Evolutionary conservation across 2,797 vertebrate genomes (phyloP).

Genomic region (Epinephelus coioides): DNA sequence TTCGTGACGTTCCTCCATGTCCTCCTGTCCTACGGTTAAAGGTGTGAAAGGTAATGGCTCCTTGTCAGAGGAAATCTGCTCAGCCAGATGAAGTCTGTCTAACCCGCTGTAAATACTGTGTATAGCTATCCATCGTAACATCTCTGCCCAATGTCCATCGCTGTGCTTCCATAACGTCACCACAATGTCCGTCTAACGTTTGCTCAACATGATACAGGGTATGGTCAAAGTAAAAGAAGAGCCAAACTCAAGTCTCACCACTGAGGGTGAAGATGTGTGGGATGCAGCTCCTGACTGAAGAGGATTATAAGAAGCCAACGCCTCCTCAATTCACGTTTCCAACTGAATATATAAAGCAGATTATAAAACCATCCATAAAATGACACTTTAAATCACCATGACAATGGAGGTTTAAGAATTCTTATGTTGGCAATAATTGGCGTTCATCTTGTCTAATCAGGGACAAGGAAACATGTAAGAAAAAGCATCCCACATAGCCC

Average conservation of each 20-base stretch:
- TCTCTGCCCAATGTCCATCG: slow-evolving; percentile 68
- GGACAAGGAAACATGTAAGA: slow-evolving; percentile 1
- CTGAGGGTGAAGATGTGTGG: slow-evolving; percentile 48
- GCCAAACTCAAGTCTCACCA: slow-evolving; percentile 11
- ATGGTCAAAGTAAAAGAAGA: slow-evolving; percentile 70
- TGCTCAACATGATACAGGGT: slow-evolving; percentile 67
- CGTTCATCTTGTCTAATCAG: slow-evolving; percentile 21
- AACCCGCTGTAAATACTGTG: slow-evolving; percentile 83
- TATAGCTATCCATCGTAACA: slow-evolving; percentile 75
- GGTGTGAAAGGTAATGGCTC: slow-evolving; percentile 63
- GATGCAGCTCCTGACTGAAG: slow-evolving; percentile 45
- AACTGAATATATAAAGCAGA: slow-evolving; percentile 9
- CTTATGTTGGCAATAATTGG: slow-evolving; percentile 20
- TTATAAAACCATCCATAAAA: slow-evolving; percentile 8
- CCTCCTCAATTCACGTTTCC: slow-evolving; percentile 26
- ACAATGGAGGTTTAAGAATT: slow-evolving; percentile 11
- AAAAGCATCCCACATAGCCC: slow-evolving; percentile 42
- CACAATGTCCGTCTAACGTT: slow-evolving; percentile 62
- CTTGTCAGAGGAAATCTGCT: slow-evolving; percentile 56
- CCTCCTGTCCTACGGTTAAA: slow-evolving; percentile 61
- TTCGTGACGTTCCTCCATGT: slow-evolving; percentile 73
- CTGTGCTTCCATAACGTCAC: slow-evolving; percentile 77
- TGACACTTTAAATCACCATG: background rate
- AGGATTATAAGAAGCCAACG: slow-evolving; percentile 24
- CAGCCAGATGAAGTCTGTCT: slow-evolving; percentile 62